Evolutionary conservation across 2,888 invertebrate species (phyloP).

Genomic region (Dolichopus griseipennis): DNA sequence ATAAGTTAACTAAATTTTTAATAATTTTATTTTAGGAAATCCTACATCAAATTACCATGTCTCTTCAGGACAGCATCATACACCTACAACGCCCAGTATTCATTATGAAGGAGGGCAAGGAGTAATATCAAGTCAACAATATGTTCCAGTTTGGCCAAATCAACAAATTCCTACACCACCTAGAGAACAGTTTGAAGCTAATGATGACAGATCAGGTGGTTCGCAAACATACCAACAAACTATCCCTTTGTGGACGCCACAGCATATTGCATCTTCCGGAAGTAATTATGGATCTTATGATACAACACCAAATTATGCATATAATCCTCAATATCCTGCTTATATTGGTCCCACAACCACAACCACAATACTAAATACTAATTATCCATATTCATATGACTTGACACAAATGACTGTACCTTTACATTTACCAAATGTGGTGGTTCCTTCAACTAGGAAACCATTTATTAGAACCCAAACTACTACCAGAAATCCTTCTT

Average conservation of each 20-base stretch:
- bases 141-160: background rate
- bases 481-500: background rate
- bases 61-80: background rate
- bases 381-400: background rate
- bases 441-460: background rate
- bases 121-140: background rate
- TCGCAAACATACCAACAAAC: background rate
- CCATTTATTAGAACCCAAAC: background rate
- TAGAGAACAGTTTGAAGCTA: background rate
- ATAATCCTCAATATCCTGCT: conserved; percentile 7
- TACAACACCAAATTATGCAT: background rate
- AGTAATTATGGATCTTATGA: background rate
- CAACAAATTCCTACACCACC: background rate
- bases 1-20: background rate
- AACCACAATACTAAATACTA: background rate
- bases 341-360: background rate
- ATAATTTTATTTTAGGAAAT: background rate
- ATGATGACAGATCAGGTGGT: background rate
- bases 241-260: background rate
- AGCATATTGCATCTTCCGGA: background rate
- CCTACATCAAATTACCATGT: background rate
- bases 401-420: background rate
- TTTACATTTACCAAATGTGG: background rate
- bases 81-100: background rate
- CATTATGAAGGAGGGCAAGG: background rate